phyloP scores from a whole-genome alignment of 2,888 invertebrate genomes.

The Priapulus caudatus region DNA sequence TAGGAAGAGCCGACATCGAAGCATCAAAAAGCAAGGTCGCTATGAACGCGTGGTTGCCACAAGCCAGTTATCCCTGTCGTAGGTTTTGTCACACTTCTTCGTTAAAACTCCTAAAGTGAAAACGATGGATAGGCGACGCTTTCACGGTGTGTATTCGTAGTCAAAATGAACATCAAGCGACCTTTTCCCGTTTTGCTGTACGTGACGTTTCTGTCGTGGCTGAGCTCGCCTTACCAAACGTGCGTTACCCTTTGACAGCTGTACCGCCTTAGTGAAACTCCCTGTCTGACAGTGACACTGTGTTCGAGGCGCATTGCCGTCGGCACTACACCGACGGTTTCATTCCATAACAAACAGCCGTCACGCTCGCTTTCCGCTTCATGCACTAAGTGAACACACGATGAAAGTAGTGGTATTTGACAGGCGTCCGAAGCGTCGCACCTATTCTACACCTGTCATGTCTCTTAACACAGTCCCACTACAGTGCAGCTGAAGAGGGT shows the following conservation, averaged over 20 bases:
- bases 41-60: conserved; percentile 48
- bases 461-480: conserved; percentile 46
- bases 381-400: conserved; percentile 47
- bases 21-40: conserved; percentile 57
- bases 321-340: too few relatives aligned
- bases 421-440: conserved; percentile 30
- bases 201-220: too few relatives aligned
- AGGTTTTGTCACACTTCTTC: conserved; percentile 59
- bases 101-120: conserved; percentile 43
- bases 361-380: conserved; percentile 34
- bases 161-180: too few relatives aligned
- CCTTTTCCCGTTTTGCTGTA: too few relatives aligned
- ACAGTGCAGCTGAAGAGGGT: conserved; percentile 46
- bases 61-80: conserved; percentile 56
- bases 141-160: too few relatives aligned
- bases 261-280: conserved; percentile 56
- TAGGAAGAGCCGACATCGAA: too few relatives aligned
- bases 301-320: too few relatives aligned
- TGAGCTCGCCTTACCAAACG: conserved; percentile 50
- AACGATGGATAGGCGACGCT: conserved; percentile 57
- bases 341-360: conserved; percentile 37
- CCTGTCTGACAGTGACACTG: conserved; percentile 50
- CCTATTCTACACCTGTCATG: conserved; percentile 39
- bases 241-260: conserved; percentile 53
- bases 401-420: conserved; percentile 46